Evolutionary conservation across 2,113 vertebrate species (phyloP).

Genomic region (Anhinga anhinga): DNA sequence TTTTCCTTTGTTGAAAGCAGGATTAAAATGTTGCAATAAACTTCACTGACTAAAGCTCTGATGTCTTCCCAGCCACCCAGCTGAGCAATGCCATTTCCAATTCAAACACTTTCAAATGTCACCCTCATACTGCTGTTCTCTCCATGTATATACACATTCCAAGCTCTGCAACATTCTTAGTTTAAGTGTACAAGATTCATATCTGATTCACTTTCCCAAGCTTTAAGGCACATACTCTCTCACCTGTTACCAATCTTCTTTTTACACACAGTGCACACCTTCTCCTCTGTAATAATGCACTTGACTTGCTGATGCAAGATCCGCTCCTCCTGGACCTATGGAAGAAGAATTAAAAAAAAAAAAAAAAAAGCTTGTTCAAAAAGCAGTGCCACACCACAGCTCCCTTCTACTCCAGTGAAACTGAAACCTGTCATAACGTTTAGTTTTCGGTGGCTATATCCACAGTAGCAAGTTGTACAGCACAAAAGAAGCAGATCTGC

Average conservation of each 20-base stretch:
- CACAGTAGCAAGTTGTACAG: neutral
- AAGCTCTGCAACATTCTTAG: neutral
- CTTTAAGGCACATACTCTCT: neutral
- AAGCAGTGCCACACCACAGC: neutral
- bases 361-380: neutral
- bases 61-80: neutral
- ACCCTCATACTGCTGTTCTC: neutral
- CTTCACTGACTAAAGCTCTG: neutral
- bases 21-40: neutral
- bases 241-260: conserved; percentile 99
- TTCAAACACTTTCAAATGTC: neutral
- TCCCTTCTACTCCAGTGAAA: neutral
- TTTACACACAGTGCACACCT: conserved; percentile 95
- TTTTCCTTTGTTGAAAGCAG: neutral
- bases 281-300: conserved; percentile 98
- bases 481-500: neutral
- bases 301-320: conserved; percentile 98
- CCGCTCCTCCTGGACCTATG: conserved; percentile 92
- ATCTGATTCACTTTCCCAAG: neutral
- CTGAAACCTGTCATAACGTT: neutral
- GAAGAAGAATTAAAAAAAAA: neutral
- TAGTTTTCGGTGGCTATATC: neutral
- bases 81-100: neutral
- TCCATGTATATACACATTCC: neutral
- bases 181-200: neutral